phyloP scores from a whole-genome alignment of 2,797 vertebrate genomes.

The Pangasius macronema region DNA sequence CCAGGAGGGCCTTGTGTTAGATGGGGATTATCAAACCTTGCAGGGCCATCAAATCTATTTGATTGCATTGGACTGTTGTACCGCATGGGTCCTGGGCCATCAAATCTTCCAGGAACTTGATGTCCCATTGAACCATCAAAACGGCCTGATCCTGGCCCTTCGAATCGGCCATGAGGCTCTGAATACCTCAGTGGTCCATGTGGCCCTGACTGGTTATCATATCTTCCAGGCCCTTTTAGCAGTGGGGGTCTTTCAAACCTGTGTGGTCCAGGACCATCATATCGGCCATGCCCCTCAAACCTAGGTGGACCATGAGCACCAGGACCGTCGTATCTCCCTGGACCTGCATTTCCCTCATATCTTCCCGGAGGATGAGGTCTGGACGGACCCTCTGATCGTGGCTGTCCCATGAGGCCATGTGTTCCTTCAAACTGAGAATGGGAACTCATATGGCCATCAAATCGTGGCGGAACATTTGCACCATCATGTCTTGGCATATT shows the following conservation, averaged over 20 bases:
- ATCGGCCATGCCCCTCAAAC: conserved; percentile 72
- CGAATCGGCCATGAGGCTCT: conserved; percentile 76
- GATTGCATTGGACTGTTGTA: conserved; percentile 83
- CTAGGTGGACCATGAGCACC: conserved; percentile 66
- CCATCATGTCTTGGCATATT: conserved; percentile 76
- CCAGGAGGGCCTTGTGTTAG: conserved; percentile 67
- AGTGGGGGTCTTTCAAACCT: conserved; percentile 80
- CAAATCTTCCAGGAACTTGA: conserved; percentile 66
- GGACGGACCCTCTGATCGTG: conserved; percentile 71
- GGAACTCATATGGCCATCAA: conserved; percentile 76
- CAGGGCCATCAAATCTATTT: conserved; percentile 71
- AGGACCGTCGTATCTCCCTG: conserved; percentile 68
- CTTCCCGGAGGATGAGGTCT: conserved; percentile 69
- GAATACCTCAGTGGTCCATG: conserved; percentile 76
- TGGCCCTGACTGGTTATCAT: conserved; percentile 73
- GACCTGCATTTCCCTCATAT: conserved; percentile 73
- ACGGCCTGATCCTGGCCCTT: conserved; percentile 72
- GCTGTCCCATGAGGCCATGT: conserved; percentile 49
- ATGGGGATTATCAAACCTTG: conserved; percentile 80
- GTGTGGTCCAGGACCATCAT: conserved; percentile 75
- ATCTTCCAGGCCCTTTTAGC: conserved; percentile 71
- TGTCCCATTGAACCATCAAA: conserved; percentile 74
- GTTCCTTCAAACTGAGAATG: conserved; percentile 77
- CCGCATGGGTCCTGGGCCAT: conserved; percentile 73
- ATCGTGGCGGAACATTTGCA: conserved; percentile 72